Conservation (phyloP, 2,797 vertebrate species). For the Ctenosaura bakeri region DNA sequence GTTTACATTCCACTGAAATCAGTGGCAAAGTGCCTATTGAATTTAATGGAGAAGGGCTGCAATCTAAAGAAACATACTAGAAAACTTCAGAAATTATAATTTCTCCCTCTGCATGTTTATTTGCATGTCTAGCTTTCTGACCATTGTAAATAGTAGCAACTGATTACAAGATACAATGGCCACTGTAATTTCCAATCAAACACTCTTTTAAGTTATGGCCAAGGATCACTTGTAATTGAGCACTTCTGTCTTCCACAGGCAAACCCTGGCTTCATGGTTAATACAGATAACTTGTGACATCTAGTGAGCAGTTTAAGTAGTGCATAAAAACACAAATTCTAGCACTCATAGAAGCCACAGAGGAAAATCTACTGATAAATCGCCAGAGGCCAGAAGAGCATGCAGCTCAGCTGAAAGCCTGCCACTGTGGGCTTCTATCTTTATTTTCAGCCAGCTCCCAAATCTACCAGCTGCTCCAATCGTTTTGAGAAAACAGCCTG, state of each 20-base stretch:
- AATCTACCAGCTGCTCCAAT: not conserved
- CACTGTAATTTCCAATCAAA: not conserved
- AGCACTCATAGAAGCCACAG: not conserved
- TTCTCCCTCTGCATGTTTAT: not conserved
- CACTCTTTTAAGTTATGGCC: not conserved
- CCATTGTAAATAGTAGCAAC: not conserved
- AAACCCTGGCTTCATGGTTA: not conserved
- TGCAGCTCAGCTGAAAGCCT: not conserved
- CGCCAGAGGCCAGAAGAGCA: not conserved
- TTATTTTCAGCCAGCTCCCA: not conserved
- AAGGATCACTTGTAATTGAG: not conserved
- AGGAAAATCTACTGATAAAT: not conserved
- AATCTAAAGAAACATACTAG: not conserved
- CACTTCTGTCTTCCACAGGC: not conserved
- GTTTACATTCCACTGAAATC: not conserved
- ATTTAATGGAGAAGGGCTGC: not conserved
- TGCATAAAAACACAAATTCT: constrained; percentile 39
- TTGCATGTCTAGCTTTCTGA: not conserved
- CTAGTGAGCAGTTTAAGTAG: constrained; percentile 71
- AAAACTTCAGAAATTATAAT: not conserved
- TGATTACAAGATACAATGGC: not conserved
- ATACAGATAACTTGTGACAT: constrained; percentile 67
- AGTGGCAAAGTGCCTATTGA: not conserved
- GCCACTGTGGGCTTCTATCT: not conserved
- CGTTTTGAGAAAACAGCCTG: not conserved